These are phyloP conservation scores for Catotricha subobsoleta DNA, from an alignment of 2,888 invertebrate species.

Conservation along the genomic window DNA sequence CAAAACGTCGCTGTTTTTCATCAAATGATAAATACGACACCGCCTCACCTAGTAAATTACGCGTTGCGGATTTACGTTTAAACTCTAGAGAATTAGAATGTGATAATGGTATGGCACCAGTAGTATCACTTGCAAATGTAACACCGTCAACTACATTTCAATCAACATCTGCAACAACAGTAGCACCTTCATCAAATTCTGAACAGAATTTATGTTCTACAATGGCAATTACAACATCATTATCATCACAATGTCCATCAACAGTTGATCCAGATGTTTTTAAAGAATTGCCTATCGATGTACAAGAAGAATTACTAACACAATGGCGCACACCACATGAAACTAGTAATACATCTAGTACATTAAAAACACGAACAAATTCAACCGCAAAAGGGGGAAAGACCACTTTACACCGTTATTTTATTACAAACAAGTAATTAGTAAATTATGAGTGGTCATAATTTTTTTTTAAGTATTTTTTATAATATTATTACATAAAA, in stretches of 20 bases:
- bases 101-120: constrained; percentile 14
- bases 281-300: constrained; percentile 47
- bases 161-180: constrained; percentile 17
- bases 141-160: constrained; percentile 6
- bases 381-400: too few species aligned
- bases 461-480: too few species aligned
- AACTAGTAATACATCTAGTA: constrained; percentile 16
- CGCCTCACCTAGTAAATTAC: constrained; percentile 49
- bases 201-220: constrained; percentile 14
- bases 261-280: constrained; percentile 51
- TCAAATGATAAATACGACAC: constrained; percentile 29
- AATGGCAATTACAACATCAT: constrained; percentile 15
- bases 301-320: constrained; percentile 54
- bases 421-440: constrained; percentile 43
- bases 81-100: constrained; percentile 44
- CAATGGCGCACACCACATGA: constrained; percentile 38
- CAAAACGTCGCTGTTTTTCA: constrained; percentile 29
- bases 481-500: too few species aligned
- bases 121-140: not conserved
- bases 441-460: too few species aligned
- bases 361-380: not conserved
- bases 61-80: constrained; percentile 45
- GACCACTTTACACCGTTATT: constrained; percentile 49
- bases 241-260: constrained; percentile 36
- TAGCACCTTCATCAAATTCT: not conserved